phyloP scores from a whole-genome alignment of 2,797 vertebrate genomes.

The Myotis vivesi region DNA sequence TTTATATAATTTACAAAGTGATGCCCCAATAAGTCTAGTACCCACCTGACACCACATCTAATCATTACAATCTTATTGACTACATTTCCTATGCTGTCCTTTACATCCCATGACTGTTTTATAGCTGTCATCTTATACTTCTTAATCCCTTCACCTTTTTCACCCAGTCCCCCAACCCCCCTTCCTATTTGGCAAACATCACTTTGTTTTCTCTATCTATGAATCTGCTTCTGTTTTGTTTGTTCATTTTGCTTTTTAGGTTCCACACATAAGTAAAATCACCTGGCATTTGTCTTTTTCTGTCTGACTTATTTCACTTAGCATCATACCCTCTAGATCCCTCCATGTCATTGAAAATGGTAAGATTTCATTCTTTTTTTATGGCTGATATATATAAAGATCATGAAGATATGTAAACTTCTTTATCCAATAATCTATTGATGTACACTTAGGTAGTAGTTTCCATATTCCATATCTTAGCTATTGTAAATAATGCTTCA shows the following conservation, averaged over 20 bases:
- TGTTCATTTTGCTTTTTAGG: not conserved
- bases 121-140: not conserved
- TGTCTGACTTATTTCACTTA: not conserved
- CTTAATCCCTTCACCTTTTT: not conserved
- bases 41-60: not conserved
- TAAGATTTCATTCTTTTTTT: not conserved
- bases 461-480: not conserved
- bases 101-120: not conserved
- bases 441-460: not conserved
- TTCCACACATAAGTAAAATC: not conserved
- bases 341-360: not conserved
- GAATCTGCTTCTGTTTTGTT: not conserved
- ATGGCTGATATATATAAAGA: not conserved
- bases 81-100: not conserved
- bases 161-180: not conserved
- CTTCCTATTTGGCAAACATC: not conserved
- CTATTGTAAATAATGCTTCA: not conserved
- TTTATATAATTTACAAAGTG: not conserved
- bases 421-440: not conserved
- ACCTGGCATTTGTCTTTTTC: not conserved
- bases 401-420: not conserved
- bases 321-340: not conserved
- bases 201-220: not conserved
- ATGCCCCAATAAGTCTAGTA: not conserved
- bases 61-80: not conserved